Evolutionary conservation across 53 echinoderm and acorn worm species (phyloP), one percentile per base, ranked within the genome.

Genomic region (Crossaster papposus): DNA sequence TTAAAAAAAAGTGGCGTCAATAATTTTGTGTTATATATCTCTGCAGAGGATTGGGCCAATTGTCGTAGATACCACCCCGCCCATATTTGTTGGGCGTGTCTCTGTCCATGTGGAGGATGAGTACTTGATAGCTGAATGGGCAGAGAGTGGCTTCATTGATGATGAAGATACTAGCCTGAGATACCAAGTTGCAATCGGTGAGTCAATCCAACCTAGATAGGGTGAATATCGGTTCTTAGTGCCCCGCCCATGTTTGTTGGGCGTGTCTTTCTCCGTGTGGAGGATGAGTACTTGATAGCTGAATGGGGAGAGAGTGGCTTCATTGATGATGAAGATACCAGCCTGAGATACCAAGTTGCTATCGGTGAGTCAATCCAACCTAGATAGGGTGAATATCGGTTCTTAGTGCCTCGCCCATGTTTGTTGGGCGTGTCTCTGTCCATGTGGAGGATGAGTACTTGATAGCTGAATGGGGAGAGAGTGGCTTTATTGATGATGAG

Each of bases 31-130:
- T 26, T 6, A 1, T 5, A 44, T 44, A 44, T 44, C 29, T 30
- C 0, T 71, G 32, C n/a, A 92, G 89, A 64, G 63, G 22, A 62
- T 89, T 72, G 88, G 88, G 10, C 89, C 92, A 14, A 72, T 88
- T 32, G 24, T 92, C 15, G 82, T 92, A 18, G 92, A 92, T 58
- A 79, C 73, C 8, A 89, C 89, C 13, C 82, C 78, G 31, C 92
- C 92, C 2, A 30, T 44, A 36, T 92, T 92, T 64, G 51, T 29
- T 51, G 92, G 88, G 12, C 30, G 4, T 5, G 62, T 92, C 22
- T 36, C 30, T 7, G 77, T 92, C 64, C 63, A 55, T 50, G 30
- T 73, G 22, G 70, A 64, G 65, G 79, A 79, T 38, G 63, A 31
- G 0, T 33, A 70, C 77, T 79, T 91, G 53, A 34, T 83, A 15